Base-by-base conservation (phyloP, 2,113 vertebrate species). In the Pteropus alecto region DNA sequence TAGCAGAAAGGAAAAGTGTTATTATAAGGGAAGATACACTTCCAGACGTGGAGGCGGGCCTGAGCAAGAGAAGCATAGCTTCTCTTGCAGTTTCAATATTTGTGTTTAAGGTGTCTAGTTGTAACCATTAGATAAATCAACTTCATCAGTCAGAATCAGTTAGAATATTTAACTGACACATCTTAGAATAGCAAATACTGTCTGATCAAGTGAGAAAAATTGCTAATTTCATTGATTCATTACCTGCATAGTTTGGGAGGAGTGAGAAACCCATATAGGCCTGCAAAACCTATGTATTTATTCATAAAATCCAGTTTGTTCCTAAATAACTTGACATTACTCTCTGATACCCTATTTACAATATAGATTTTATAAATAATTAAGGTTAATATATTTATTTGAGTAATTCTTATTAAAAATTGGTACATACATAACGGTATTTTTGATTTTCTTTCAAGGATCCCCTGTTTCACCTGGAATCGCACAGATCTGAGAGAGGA, bases 401-500 rank as follows among this genome's bases (percentile, higher is more conserved):
- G 65, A 90, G 46, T 33, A 77, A 54, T 82, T 82, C 46, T 43
- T 79, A 51, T 43, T 90, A 11, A 56, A 65, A 65, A 9, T 87
- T 74, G 93, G 41, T 51, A 70, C 15, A 43, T 96, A 97, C 46
- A 93, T 2, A 3, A 63, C 92, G 30, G 11, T 94, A 92, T 98
- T 92, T 98, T n/a, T 97, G 3, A 21, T 97, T 97, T 86, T 96
- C 68, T 95, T 96, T 96, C 79, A 93, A 99, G 99, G 99, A 99
- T 87, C 98, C 98, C 60, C 95, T 98, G 76, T 99, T 99, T 98
- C 97, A 98, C 70, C 98, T 99, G 97, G 99, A 99, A 96, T 98
- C 97, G 0, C 98, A 99, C 92, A 99, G 98, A 93, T 90, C 98
- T 38, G 99, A 99, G 93, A 99, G 99, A 95, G 99, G 99, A 97